Conservation (phyloP, 2,113 vertebrate genomes). For the Pachyramphus minor region DNA sequence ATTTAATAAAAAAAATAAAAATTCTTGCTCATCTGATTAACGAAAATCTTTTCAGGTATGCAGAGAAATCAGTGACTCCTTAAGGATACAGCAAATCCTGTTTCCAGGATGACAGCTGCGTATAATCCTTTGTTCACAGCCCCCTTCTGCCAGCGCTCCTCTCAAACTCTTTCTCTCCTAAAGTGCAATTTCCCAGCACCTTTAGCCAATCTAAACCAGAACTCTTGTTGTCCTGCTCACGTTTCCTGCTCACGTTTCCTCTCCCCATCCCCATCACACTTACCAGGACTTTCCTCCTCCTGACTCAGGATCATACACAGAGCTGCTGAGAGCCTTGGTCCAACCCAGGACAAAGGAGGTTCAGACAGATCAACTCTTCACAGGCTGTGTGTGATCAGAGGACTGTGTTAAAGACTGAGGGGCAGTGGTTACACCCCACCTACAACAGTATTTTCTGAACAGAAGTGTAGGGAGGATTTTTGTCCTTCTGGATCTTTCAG, state of each 20-base stretch:
- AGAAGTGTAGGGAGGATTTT: background rate
- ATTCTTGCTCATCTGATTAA: background rate
- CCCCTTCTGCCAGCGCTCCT: background rate
- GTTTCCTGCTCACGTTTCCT: background rate
- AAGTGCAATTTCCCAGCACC: background rate
- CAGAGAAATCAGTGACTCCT: background rate
- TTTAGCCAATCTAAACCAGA: background rate
- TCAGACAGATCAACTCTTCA: background rate
- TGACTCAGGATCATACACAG: background rate
- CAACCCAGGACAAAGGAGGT: background rate
- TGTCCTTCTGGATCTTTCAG: background rate
- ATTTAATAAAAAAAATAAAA: background rate
- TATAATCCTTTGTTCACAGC: conserved; percentile 20
- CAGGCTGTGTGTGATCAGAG: background rate
- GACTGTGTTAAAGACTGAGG: background rate
- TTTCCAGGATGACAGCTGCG: background rate
- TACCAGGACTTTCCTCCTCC: background rate
- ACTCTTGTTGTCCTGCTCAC: background rate
- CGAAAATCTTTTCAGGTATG: background rate
- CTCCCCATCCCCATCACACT: background rate
- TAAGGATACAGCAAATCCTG: background rate
- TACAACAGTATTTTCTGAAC: background rate
- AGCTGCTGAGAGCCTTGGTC: background rate
- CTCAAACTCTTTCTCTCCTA: background rate
- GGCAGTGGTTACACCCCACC: background rate